phyloP scores from a whole-genome alignment of 2,113 vertebrate genomes.

The Kryptolebias marmoratus region DNA sequence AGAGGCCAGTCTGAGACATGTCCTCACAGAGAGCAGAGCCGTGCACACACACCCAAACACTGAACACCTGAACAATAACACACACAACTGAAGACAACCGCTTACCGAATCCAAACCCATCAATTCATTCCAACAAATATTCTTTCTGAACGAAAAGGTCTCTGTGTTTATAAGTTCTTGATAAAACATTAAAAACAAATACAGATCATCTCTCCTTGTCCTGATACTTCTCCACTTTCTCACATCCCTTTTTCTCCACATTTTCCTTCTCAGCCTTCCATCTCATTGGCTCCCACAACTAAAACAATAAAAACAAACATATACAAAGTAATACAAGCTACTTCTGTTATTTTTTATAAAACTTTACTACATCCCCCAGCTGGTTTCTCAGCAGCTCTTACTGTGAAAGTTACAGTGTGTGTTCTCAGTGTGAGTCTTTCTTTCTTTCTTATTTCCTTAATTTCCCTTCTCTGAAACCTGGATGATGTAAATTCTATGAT shows the following conservation, averaged over 20 bases:
- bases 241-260: background rate
- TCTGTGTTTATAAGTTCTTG: background rate
- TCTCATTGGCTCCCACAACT: background rate
- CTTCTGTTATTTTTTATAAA: constrained; percentile 1
- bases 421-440: no score
- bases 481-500: background rate
- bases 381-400: background rate
- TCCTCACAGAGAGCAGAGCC: background rate
- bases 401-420: no score
- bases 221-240: background rate
- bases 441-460: background rate
- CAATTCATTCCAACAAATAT: no score
- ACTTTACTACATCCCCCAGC: constrained; percentile 6
- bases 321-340: no score
- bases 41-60: background rate
- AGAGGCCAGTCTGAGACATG: background rate
- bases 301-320: no score
- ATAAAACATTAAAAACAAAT: constrained; percentile 22
- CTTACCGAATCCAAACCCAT: no score
- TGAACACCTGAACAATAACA: background rate
- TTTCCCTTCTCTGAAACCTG: constrained; percentile 1
- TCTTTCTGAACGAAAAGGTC: constrained; percentile 8
- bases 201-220: background rate
- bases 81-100: background rate
- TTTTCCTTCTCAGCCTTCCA: background rate